Evolutionary conservation across 2,113 vertebrate genomes (phyloP), one percentile per base, ranked within the genome.

Genomic region (Coregonus clupeaformis): DNA sequence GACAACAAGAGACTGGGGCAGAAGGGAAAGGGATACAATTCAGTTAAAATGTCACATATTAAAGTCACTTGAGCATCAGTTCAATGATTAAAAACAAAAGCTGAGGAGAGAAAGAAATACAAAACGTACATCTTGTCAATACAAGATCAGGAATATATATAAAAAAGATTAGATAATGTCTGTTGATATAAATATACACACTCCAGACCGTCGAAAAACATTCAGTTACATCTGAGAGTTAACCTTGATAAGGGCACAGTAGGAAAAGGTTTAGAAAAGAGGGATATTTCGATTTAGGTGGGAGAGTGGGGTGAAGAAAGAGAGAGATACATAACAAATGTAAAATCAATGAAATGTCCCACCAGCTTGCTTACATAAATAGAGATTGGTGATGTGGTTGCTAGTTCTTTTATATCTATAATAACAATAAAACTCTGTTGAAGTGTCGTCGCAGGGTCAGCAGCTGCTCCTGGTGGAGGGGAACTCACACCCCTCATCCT

Each of bases 281-380:
- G 63, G 76, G 74, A 70, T 1, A 13, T 52, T 66, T 42, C 7
- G 80, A 86, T 86, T 81, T 88, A 81, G 73, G 45, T 42, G 63
- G 69, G 77, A 79, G 65, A 5, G 74, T 55, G 79, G 76, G 71
- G 73, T 73, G 77, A 83, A 73, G 55, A 27, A 66, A 69, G 69
- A 71, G 65, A 72, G 65, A 47, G 80, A 87, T 84, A 90, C 82
- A 88, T 69, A 74, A 77, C 80, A 69, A 82, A 69, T 79, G 84
- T 84, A 89, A 89, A 87, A 85, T 88, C 92, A 95, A 92, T 93
- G 93, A 93, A 93, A 92, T 84, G 89, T 94, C 90, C 91, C 94
- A 88, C 89, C 83, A 82, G 89, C 91, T 89, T 90, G 89, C 91
- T 89, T 90, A 93, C 93, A 94, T 95, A 97, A 96, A 97, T 98